Conservation (phyloP, 2,113 vertebrate species). For the Hemicordylus capensis region DNA sequence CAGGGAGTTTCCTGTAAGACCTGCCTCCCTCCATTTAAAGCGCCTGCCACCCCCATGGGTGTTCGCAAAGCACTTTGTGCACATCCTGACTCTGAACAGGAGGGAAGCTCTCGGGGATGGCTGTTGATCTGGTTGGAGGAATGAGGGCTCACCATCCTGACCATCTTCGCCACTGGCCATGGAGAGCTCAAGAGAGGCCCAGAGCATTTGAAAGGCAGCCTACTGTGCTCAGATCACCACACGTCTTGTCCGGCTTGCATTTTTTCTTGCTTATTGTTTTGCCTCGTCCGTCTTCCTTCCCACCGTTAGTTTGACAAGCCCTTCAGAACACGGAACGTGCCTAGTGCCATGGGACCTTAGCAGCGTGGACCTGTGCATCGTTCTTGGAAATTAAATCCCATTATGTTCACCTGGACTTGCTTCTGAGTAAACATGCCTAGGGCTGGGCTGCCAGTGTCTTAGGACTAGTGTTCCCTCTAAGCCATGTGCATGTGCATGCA, state of each 20-base stretch:
- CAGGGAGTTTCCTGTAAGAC: too few relatives aligned
- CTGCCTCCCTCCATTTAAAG: too few relatives aligned
- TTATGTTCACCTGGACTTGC: not conserved
- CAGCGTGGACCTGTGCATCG: not conserved
- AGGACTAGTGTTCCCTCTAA: too few relatives aligned
- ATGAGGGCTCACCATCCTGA: too few relatives aligned
- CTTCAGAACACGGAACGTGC: not conserved
- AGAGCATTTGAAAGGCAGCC: not conserved
- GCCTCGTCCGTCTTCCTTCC: not conserved
- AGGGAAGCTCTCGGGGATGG: not conserved
- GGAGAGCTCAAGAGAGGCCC: not conserved
- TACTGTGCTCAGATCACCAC: not conserved
- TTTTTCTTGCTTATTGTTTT: not conserved
- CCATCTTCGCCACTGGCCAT: too few relatives aligned
- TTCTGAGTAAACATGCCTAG: not conserved
- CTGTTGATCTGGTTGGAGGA: not conserved
- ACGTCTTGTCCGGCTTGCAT: not conserved
- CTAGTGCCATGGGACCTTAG: not conserved
- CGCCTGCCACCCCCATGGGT: too few relatives aligned
- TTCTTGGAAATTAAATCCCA: too few relatives aligned
- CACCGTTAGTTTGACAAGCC: not conserved
- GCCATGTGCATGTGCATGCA: too few relatives aligned
- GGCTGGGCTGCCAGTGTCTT: not conserved
- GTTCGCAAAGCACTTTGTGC: too few relatives aligned
- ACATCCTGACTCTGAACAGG: not conserved